Conservation (phyloP, 2,113 vertebrate species). For the Candoia aspera region DNA sequence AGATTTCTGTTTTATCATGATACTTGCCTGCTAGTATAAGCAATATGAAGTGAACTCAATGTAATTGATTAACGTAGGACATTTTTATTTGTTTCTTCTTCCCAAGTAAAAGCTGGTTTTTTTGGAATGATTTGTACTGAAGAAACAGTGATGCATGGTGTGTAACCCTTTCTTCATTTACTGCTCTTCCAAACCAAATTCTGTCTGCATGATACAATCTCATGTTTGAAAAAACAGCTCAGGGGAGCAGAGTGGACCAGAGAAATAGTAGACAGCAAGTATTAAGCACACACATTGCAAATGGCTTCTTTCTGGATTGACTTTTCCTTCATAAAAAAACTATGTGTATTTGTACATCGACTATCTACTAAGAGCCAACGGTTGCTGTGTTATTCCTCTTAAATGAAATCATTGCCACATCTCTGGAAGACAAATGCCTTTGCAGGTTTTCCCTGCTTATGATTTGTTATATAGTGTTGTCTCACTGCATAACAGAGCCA, state of each 20-base stretch:
- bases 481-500: neutral
- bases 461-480: neutral
- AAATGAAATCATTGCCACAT: neutral
- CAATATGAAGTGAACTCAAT: neutral
- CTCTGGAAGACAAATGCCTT: neutral
- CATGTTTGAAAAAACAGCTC: neutral
- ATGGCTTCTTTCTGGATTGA: neutral
- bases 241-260: neutral
- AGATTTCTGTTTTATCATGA: neutral
- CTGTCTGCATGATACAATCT: neutral
- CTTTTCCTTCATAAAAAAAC: neutral
- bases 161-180: neutral
- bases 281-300: neutral
- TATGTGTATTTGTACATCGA: neutral
- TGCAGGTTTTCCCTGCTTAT: neutral
- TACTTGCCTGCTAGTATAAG: neutral
- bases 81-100: neutral
- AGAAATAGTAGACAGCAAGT: neutral
- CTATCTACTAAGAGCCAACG: neutral
- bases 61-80: neutral
- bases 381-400: neutral
- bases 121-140: neutral
- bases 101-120: neutral
- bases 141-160: neutral
- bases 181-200: neutral